Base-by-base conservation (phyloP, 2,888 invertebrate species). In the Sylvicola cinctus region DNA sequence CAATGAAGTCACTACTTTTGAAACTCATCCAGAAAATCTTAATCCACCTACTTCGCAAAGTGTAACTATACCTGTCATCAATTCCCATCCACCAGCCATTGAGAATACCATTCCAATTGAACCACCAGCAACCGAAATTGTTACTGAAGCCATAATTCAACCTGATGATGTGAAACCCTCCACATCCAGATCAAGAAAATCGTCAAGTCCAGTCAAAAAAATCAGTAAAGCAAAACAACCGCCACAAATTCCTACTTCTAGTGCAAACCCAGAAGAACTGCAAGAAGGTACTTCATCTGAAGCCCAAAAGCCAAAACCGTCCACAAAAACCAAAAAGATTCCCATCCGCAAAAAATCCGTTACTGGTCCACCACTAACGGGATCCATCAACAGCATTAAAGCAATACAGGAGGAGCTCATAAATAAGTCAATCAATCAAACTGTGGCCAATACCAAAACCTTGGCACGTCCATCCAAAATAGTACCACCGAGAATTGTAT, bases 331-430 rank as follows among this genome's bases (percentile, higher is more conserved):
- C 12, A 33, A 34, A 6, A 38, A 36, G 33, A 37, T 48, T 12
- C 50, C 54, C 1, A 37, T 49, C 27, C 50, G 58, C 4, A 54
- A 55, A 28, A 54, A 55, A 40, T 58, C 58, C 10, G 49, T 55
- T 28, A 51, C 56, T 4, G 54, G 47, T 12, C 46, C 50, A 17
- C 40, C 47, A 20, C 42, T 51, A 4, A 14, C 32, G 7, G 29
- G 20, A 4, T 27, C 16, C n/a, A 49, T 52, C 3, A 53, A 49
- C 3, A 56, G 55, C 0, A 52, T 56, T 3, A 51, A 51, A 33
- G 46, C 50, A 6, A 53, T 57, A 33, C 54, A 54, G 37, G 50
- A 54, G 41, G 48, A 55, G 33, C 50, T 49, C 15, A 41, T 54
- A 3, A 49, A 47, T 13, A 51, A 49, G 14, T 28, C 28, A 4